Evolutionary conservation across 2,113 vertebrate genomes (phyloP).

Genomic region (Hoplias malabaricus): DNA sequence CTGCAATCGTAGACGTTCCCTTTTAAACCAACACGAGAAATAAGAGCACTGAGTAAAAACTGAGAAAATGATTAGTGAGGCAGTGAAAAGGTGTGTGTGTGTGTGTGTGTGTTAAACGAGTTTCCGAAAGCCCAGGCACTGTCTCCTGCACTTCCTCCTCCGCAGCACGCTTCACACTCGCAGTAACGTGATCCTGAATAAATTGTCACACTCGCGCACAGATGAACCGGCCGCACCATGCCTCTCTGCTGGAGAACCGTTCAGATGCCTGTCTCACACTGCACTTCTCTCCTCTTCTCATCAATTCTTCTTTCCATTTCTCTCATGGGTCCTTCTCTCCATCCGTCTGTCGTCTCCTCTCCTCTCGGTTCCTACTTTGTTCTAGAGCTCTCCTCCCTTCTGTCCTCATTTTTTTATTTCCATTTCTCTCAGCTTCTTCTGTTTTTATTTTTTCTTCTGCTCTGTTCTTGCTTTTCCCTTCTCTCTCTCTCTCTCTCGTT

Average conservation of each 20-base stretch:
- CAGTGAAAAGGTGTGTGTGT: not conserved
- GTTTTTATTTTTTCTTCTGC: no score
- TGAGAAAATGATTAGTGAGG: no score
- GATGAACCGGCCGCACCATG: slow-evolving; percentile 75
- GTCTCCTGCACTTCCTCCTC: slow-evolving; percentile 51
- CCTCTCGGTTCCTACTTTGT: not conserved
- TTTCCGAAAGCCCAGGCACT: not conserved
- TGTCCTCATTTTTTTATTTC: no score
- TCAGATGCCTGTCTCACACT: slow-evolving; percentile 72
- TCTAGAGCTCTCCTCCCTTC: no score
- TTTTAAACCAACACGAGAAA: no score
- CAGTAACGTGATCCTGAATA: slow-evolving; percentile 74
- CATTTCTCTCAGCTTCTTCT: no score
- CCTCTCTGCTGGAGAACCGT: slow-evolving; percentile 71
- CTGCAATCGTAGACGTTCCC: no score
- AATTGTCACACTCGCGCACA: slow-evolving; percentile 70
- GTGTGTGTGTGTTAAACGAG: not conserved
- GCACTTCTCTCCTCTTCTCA: not conserved
- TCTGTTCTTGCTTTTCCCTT: no score
- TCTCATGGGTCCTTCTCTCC: not conserved
- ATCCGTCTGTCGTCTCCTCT: not conserved
- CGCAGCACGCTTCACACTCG: slow-evolving; percentile 65
- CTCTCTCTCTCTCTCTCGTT: not conserved
- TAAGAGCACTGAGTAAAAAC: no score
- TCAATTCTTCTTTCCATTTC: not conserved